Conservation (phyloP, 2,797 vertebrate genomes). For the Lithobates sylvaticus region DNA sequence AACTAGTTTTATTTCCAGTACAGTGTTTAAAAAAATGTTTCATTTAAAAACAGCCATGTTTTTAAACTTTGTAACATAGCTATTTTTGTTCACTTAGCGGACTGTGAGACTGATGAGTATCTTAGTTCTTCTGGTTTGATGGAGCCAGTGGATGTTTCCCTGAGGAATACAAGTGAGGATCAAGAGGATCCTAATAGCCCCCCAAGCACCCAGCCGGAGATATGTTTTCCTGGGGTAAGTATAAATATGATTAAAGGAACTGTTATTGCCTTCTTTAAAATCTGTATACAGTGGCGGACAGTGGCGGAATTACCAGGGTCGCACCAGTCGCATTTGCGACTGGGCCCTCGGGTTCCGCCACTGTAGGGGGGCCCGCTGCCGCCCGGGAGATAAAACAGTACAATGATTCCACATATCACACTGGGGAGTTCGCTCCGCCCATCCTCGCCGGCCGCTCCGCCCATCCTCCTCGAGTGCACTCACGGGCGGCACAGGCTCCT, state of each 20-base stretch:
- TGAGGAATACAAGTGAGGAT: conserved; percentile 47
- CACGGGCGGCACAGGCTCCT: too few species aligned
- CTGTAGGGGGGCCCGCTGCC: too few species aligned
- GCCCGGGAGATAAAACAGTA: too few species aligned
- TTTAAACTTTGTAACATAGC: neutral
- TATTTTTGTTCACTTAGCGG: conserved; percentile 77
- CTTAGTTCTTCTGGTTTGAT: conserved; percentile 91
- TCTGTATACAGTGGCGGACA: too few species aligned
- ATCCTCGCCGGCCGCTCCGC: too few species aligned
- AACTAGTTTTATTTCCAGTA: neutral
- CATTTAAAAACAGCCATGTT: neutral
- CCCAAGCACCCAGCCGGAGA: conserved; percentile 64
- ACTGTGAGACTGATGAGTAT: conserved; percentile 94
- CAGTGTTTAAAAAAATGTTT: neutral
- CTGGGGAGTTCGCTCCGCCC: too few species aligned
- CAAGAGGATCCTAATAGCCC: conserved; percentile 70
- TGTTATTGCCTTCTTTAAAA: too few species aligned
- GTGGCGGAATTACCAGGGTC: too few species aligned
- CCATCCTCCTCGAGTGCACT: too few species aligned
- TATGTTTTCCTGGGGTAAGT: conserved; percentile 86
- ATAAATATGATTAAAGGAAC: neutral
- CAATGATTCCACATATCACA: too few species aligned
- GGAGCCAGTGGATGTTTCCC: conserved; percentile 79
- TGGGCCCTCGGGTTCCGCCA: too few species aligned
- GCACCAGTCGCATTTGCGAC: too few species aligned